Evolutionary conservation across 2,888 invertebrate species (phyloP), one percentile per base, ranked within the genome.

Genomic region (Drosophila bunnanda): DNA sequence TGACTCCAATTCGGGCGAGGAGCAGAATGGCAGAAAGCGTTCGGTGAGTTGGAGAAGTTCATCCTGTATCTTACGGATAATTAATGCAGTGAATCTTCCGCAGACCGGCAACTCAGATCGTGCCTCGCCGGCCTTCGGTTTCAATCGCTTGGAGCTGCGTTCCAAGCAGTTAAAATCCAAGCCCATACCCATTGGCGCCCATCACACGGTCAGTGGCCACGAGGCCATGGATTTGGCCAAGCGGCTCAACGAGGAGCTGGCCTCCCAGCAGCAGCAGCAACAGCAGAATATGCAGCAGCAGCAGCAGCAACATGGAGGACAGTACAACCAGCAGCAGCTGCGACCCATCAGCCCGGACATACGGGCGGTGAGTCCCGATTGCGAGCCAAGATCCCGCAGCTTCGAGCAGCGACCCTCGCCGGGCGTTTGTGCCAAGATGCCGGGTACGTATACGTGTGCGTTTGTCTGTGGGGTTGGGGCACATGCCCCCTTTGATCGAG

Each of bases 151-250:
- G 38, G 82, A 82, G 10, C 25, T 82, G 43, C 87, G 89, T 9
- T 76, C 88, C 17, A 93, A 77, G 90, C 92, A 94, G 81, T 79
- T 94, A 20, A 94, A 95, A 36, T 96, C 96, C 0, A 95, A 96
- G 89, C 96, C 96, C 0, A 96, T 96, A 89, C 96, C 96, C 4
- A 96, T 96, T 61, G 92, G 92, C 1, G 76, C 92, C 3, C 92
- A 95, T 88, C 95, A 95, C 92, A 96, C 96, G 13, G 96, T 96
- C 56, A 95, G 96, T 80, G 96, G 96, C 0, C 96, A 96, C 90
- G 96, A 96, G 92, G 96, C 96, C 25, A 95, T 95, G 80, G 94
- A 96, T 77, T 91, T 96, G 71, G 96, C 96, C 3, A 96, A 95
- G 88, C 93, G 95, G 1, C 93, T 96, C 59, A 95, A 93, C 80